Evolutionary conservation across 2,113 vertebrate genomes (phyloP).

Genomic region (Apistogramma diplotaenia): DNA sequence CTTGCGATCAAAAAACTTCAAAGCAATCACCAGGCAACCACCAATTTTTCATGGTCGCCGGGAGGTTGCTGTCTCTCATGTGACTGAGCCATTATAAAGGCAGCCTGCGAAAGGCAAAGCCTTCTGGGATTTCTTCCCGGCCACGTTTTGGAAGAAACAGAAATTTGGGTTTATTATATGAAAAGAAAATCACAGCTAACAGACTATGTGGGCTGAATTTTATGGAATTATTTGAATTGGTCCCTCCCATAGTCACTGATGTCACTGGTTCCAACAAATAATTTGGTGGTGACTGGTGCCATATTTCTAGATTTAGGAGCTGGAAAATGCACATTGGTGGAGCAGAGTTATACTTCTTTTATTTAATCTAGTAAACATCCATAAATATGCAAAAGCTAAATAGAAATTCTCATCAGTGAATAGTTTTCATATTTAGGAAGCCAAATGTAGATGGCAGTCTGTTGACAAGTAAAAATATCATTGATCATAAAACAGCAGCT

Average conservation of each 20-base stretch:
- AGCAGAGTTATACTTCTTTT: not conserved
- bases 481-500: not conserved
- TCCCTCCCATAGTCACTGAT: not conserved
- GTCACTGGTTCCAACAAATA: not conserved
- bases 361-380: not conserved
- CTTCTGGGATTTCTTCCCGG: not conserved
- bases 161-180: not conserved
- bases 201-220: not conserved
- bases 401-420: not conserved
- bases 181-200: not conserved
- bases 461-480: not conserved
- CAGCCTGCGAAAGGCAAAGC: not conserved
- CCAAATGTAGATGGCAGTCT: not conserved
- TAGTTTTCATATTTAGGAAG: not conserved
- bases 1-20: rapidly evolving
- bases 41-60: not conserved
- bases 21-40: not conserved
- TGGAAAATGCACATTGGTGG: not conserved
- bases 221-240: not conserved
- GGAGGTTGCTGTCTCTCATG: not conserved
- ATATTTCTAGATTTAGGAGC: not conserved
- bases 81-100: not conserved
- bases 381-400: not conserved
- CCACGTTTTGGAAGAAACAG: not conserved
- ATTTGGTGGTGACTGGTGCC: not conserved